Evolutionary conservation across 1,140 invertebrate genomes (phyloP).

Genomic region (Neelides sp.): DNA sequence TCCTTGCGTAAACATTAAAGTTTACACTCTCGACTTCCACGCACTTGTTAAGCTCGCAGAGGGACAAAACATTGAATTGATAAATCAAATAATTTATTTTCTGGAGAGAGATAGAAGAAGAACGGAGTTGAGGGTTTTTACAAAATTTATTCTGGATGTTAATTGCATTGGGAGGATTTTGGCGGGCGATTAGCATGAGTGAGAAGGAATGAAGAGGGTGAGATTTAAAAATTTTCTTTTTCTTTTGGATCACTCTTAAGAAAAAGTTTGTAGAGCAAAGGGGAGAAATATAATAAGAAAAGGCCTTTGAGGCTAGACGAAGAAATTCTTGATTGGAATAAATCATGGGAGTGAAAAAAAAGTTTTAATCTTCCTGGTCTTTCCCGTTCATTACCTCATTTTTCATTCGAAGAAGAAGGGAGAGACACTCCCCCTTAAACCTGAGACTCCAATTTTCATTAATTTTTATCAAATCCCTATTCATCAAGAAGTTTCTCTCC

Average conservation of each 20-base stretch:
- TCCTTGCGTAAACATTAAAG: too few species aligned
- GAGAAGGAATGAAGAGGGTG: too few species aligned
- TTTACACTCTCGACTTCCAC: too few species aligned
- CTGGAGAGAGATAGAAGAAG: too few species aligned
- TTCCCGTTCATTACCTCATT: conserved; percentile 26
- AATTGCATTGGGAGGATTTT: too few species aligned
- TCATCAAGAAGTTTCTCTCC: conserved; percentile 19
- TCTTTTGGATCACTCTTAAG: background rate
- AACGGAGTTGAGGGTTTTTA: too few species aligned
- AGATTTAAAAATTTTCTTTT: background rate
- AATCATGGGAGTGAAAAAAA: conserved; percentile 22
- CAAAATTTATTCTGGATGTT: too few species aligned
- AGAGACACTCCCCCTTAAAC: too few species aligned
- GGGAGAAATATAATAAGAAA: background rate
- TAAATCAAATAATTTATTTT: too few species aligned
- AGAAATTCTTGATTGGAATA: conserved; percentile 26
- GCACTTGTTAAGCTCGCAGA: too few species aligned
- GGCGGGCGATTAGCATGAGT: too few species aligned
- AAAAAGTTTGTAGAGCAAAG: background rate
- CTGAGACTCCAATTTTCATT: conserved; percentile 14
- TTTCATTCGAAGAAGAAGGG: conserved; percentile 19
- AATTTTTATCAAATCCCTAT: conserved; percentile 20
- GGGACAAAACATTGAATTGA: too few species aligned
- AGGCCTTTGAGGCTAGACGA: background rate
- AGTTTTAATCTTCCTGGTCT: conserved; percentile 26